Evolutionary conservation across 2,797 vertebrate species (phyloP), one percentile per base, ranked within the genome.

Genomic region (Rallus crepitans): DNA sequence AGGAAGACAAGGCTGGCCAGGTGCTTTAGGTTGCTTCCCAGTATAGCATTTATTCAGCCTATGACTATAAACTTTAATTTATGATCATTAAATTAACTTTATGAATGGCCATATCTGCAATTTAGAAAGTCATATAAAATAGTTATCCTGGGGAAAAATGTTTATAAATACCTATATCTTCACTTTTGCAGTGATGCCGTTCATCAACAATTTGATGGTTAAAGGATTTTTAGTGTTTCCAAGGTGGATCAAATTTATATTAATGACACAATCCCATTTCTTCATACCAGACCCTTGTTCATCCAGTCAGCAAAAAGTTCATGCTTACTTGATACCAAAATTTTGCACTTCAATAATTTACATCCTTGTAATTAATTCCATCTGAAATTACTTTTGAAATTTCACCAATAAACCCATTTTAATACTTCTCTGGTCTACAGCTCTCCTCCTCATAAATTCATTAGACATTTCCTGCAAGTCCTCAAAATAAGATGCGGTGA

Each of bases 311-410:
- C 57, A 75, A 80, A 77, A 83, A 5, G n/a, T 47, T 82, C 27
- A 42, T 48, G n/a, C 65, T 65, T 53, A 56, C 66, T 71, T 47
- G 55, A 55, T 52, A 82, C 6, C 23, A 77, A 86, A 87, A 82
- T 42, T 33, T 37, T 66, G 50, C 28, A 48, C 59, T 19, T 91
- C 2, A 3, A 17, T 35, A 82, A 82, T 69, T 83, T 83, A 88
- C 40, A 78, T 57, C 50, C 55, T 50, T 73, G 55, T 27, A 78
- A 86, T 63, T 28, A 81, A 75, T 61, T 42, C n/a, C 40, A 68
- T 7, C 33, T 23, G 37, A 94, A 90, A 83, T 61, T 14, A 87
- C 60, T 87, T 87, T 68, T 63, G 80, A 94, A 90, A 82, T 86
- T 87, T 83, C 56, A 90, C 57, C 82, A 95, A 68, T 69, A 81